phyloP scores from a whole-genome alignment of 2,113 vertebrate genomes.

The Cavia porcellus region DNA sequence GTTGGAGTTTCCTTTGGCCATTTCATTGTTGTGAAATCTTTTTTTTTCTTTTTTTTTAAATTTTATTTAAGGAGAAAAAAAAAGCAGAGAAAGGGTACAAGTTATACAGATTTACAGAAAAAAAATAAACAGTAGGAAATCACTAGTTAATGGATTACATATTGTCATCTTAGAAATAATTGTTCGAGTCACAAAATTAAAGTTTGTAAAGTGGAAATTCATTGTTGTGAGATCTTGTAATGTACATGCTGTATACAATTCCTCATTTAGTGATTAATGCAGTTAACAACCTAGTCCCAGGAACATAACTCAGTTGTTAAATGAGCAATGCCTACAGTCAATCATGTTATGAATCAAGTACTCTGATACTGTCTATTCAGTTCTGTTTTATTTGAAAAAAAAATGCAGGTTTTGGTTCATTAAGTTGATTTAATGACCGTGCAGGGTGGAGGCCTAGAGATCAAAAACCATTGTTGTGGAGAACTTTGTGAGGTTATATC shows the following conservation, averaged over 20 bases:
- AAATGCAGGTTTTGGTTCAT: background rate
- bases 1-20: background rate
- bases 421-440: constrained; percentile 24
- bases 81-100: too few species aligned
- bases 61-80: too few species aligned
- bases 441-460: background rate
- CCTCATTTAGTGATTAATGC: background rate
- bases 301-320: background rate
- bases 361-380: background rate
- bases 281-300: background rate
- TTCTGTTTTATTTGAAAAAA: constrained; percentile 20
- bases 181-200: too few species aligned
- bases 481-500: background rate
- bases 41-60: too few species aligned
- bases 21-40: background rate
- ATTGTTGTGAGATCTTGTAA: background rate
- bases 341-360: background rate
- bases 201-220: background rate
- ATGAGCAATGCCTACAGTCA: background rate
- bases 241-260: background rate
- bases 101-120: too few species aligned
- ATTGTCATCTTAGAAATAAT: too few species aligned
- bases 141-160: too few species aligned
- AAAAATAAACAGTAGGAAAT: too few species aligned
- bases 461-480: background rate